These are phyloP conservation scores for Ursus arctos DNA, from an alignment of 2,113 vertebrate genomes.

Conservation along the genomic window DNA sequence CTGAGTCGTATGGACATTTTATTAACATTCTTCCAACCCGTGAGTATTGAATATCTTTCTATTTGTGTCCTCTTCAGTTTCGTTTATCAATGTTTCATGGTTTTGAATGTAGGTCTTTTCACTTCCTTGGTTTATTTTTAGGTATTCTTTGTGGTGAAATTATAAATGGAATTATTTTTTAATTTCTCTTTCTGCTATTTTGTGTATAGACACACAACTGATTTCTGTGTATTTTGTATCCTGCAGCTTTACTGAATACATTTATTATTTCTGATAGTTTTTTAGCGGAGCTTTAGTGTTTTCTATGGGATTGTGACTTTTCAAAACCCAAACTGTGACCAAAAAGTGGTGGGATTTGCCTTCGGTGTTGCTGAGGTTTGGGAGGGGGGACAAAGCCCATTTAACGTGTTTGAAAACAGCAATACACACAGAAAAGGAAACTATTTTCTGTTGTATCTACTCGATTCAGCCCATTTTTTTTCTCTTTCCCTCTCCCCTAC, in stretches of 20 bases:
- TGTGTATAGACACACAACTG: neutral
- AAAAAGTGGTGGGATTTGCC: neutral
- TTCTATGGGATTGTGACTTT: neutral
- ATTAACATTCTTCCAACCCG: neutral
- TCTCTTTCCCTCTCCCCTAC: neutral
- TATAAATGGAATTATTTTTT: neutral
- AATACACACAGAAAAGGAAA: neutral
- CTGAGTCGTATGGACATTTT: neutral
- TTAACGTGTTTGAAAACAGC: neutral
- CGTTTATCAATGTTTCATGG: neutral
- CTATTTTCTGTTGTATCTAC: neutral
- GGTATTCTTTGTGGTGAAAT: neutral
- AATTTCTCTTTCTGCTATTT: neutral
- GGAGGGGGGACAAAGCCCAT: neutral
- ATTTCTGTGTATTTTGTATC: neutral
- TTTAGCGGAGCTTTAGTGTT: neutral
- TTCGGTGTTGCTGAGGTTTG: neutral
- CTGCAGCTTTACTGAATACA: neutral
- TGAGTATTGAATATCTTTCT: neutral
- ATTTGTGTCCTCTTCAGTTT: neutral
- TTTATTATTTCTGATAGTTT: neutral
- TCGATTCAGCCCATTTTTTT: neutral
- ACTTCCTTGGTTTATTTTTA: neutral
- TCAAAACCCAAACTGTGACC: neutral
- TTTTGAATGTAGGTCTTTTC: neutral